Evolutionary conservation across 2,797 vertebrate species (phyloP).

Genomic region (Bradypodion pumilum): DNA sequence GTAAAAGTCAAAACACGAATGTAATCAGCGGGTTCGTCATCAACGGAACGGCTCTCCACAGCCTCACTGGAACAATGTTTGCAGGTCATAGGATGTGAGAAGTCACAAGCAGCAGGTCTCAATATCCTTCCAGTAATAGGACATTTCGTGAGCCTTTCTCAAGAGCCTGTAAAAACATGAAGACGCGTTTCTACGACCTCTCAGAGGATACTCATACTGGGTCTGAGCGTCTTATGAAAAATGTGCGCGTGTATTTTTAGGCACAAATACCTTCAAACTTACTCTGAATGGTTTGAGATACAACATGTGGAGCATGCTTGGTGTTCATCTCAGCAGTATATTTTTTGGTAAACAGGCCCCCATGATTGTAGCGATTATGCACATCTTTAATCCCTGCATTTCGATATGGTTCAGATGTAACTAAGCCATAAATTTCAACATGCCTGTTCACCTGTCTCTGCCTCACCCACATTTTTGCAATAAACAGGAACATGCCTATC

Average conservation of each 20-base stretch:
- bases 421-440: background rate
- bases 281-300: background rate
- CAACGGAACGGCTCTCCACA: too few species aligned
- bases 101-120: too few species aligned
- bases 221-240: too few species aligned
- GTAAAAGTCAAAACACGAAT: too few species aligned
- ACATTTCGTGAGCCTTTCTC: too few species aligned
- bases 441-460: slow-evolving; percentile 39
- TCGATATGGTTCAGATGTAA: background rate
- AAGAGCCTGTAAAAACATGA: too few species aligned
- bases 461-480: background rate
- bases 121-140: too few species aligned
- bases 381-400: background rate
- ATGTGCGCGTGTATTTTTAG: background rate
- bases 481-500: slow-evolving; percentile 92
- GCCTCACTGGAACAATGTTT: too few species aligned
- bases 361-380: background rate
- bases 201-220: too few species aligned
- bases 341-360: background rate
- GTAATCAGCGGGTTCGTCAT: too few species aligned
- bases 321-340: background rate
- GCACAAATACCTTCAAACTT: background rate
- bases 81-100: too few species aligned
- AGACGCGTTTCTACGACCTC: too few species aligned
- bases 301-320: background rate